A percentile compares a stretch with the other conserved stretches of the same genome.
Conservation (phyloP, 2,113 vertebrate species). For the Prochilodus magdalenae region DNA sequence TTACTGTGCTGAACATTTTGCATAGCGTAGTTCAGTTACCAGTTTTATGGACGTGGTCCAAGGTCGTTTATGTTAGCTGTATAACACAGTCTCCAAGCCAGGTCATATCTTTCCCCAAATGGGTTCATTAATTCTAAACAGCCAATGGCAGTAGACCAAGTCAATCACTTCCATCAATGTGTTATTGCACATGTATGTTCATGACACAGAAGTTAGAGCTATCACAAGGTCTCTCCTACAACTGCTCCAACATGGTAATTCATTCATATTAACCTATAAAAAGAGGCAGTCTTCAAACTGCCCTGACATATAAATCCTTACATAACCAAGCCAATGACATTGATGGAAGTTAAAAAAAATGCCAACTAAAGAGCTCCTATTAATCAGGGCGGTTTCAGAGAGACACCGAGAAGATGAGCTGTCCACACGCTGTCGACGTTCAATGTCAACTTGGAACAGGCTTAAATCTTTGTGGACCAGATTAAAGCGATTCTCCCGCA, state of each 20-base stretch:
- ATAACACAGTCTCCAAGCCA: too few species aligned
- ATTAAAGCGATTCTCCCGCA: conserved; percentile 41
- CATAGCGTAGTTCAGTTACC: not conserved
- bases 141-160: conserved; percentile 1
- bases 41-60: not conserved
- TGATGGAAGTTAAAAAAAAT: conserved; percentile 27
- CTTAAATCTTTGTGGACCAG: conserved; percentile 36
- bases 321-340: conserved; percentile 22
- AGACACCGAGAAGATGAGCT: conserved; percentile 27
- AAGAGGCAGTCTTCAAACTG: not conserved
- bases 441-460: conserved; percentile 28
- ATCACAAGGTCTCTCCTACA: conserved; percentile 22
- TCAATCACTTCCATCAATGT: conserved; percentile 8
- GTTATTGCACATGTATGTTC: conserved; percentile 15
- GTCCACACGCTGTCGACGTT: conserved; percentile 20
- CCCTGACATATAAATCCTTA: conserved; percentile 30
- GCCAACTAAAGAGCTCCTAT: conserved; percentile 20
- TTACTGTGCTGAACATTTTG: not conserved
- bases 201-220: conserved; percentile 19
- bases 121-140: conserved; percentile 17
- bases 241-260: conserved; percentile 27
- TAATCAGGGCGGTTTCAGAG: conserved; percentile 37
- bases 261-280: conserved; percentile 13
- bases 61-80: not conserved
- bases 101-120: not conserved